phyloP scores from a whole-genome alignment of 2,113 vertebrate species.

The Engraulis encrasicolus region DNA sequence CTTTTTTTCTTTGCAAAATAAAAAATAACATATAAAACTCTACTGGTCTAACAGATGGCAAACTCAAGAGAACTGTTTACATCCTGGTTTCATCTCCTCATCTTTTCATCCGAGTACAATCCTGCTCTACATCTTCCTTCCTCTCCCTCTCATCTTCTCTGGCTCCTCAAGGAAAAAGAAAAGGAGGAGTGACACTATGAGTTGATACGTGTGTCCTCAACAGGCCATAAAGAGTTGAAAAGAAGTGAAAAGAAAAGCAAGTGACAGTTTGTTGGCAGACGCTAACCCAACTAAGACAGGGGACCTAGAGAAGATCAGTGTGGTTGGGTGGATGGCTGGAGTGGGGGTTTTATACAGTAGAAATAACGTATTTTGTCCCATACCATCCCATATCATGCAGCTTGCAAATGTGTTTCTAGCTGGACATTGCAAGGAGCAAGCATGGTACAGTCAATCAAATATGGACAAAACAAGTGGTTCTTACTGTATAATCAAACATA shows the following conservation, averaged over 20 bases:
- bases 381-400: too few relatives aligned
- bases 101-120: conserved; percentile 40
- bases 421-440: neutral
- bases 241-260: neutral
- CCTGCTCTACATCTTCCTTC: neutral
- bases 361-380: too few relatives aligned
- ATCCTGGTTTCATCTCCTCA: conserved; percentile 53
- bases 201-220: too few relatives aligned
- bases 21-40: conserved; percentile 55
- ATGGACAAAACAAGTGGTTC: too few relatives aligned
- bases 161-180: conserved; percentile 28
- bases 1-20: conserved; percentile 59
- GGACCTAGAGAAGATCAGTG: too few relatives aligned
- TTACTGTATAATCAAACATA: too few relatives aligned
- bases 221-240: neutral
- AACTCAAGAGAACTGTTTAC: conserved; percentile 50
- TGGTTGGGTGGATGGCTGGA: neutral
- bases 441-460: too few relatives aligned
- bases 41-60: conserved; percentile 68
- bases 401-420: neutral
- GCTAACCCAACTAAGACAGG: neutral
- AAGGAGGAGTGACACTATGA: neutral
- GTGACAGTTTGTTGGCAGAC: neutral
- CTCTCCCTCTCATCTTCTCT: conserved; percentile 46
- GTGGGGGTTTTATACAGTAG: too few relatives aligned